These are phyloP conservation scores for Micrasema longulum DNA, from an alignment of 1,140 invertebrate genomes.

Conservation along the genomic window DNA sequence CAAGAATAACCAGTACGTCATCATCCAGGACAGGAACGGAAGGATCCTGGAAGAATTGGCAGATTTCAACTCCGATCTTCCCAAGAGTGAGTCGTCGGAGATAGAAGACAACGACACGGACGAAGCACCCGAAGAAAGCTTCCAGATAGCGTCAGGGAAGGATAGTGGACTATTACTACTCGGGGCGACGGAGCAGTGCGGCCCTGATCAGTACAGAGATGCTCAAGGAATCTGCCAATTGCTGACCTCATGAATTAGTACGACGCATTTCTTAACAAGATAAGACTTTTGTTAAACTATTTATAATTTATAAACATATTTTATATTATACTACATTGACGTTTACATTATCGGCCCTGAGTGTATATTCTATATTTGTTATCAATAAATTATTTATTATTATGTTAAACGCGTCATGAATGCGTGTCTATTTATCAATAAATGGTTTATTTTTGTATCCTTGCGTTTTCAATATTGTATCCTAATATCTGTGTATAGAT, in stretches of 20 bases:
- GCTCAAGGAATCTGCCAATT: constrained; percentile 67
- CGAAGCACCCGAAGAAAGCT: constrained; percentile 50
- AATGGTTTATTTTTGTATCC: neutral
- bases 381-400: constrained; percentile 1
- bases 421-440: constrained; percentile 9
- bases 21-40: constrained; percentile 58
- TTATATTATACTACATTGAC: neutral
- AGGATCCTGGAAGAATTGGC: constrained; percentile 33
- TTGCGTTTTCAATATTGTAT: too few species aligned
- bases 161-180: constrained; percentile 63
- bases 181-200: constrained; percentile 72
- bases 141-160: constrained; percentile 33
- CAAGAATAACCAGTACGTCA: constrained; percentile 59
- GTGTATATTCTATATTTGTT: neutral
- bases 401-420: neutral
- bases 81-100: constrained; percentile 18
- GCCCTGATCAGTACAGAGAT: constrained; percentile 70
- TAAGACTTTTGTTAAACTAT: constrained; percentile 23
- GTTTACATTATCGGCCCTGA: constrained; percentile 8
- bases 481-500: too few species aligned
- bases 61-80: neutral
- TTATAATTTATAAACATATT: constrained; percentile 19
- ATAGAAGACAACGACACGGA: constrained; percentile 53
- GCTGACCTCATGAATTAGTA: neutral
- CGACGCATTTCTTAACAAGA: constrained; percentile 13